Conservation (phyloP, 2,888 invertebrate genomes). For the Chaetogeoica ovagalla region DNA sequence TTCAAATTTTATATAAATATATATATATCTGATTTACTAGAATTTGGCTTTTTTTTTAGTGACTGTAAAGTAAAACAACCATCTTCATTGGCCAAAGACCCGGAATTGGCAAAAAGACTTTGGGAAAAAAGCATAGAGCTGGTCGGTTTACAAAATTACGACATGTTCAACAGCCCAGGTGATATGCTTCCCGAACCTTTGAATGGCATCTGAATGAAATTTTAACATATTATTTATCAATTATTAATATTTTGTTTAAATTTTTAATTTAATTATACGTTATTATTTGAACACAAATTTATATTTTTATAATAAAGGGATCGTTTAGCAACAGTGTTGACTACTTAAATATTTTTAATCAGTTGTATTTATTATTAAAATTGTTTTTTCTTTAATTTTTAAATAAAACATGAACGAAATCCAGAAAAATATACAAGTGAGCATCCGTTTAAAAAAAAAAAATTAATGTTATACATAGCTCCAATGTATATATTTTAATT, state of each 20-base stretch:
- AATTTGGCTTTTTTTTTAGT: conserved; percentile 59
- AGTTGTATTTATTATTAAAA: not conserved
- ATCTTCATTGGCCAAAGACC: conserved; percentile 63
- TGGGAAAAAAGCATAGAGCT: conserved; percentile 67
- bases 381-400: not conserved
- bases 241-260: too few species aligned
- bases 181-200: conserved; percentile 10
- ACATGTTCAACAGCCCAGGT: conserved; percentile 56
- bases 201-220: not conserved
- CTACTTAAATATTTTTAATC: not conserved
- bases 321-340: conserved; percentile 10
- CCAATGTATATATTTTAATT: not conserved
- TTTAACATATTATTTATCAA: too few species aligned
- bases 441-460: not conserved
- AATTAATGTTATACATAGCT: not conserved
- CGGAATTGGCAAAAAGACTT: conserved; percentile 64
- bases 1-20: not conserved
- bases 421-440: not conserved
- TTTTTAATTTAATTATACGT: too few species aligned
- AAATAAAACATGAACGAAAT: not conserved
- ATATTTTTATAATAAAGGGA: not conserved
- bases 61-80: conserved; percentile 65
- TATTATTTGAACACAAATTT: not conserved
- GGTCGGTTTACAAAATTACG: conserved; percentile 62
- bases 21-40: not conserved